A percentile compares a stretch with the other conserved stretches of the same genome.
Conservation (phyloP, 2,888 invertebrate species). For the Cistogaster globosa region DNA sequence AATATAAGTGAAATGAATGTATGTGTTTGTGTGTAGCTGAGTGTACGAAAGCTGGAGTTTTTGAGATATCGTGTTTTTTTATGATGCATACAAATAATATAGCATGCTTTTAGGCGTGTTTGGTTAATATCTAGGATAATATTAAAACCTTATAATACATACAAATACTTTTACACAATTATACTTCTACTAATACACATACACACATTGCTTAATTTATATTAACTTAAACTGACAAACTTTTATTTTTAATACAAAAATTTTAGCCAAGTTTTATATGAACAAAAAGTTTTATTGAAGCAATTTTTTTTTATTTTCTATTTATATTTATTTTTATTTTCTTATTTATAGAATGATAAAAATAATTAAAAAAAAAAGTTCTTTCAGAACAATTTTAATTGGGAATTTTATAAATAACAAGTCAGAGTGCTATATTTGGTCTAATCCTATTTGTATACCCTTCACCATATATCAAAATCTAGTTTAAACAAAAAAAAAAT, state of each 20-base stretch:
- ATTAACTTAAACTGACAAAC: neutral
- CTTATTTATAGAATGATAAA: conserved; percentile 10
- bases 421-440: too few species aligned
- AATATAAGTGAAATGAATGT: neutral
- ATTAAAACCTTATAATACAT: conserved; percentile 36
- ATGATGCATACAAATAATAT: conserved; percentile 60
- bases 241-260: neutral
- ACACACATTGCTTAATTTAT: conserved; percentile 1
- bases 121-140: conserved; percentile 68
- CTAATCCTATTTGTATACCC: too few species aligned
- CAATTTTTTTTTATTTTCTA: neutral
- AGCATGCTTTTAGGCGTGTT: conserved; percentile 66
- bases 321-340: conserved; percentile 4
- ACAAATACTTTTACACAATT: neutral
- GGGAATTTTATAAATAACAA: too few species aligned
- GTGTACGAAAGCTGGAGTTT: neutral
- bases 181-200: neutral
- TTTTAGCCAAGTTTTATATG: conserved; percentile 10
- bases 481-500: too few species aligned
- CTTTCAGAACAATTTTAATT: neutral
- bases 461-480: too few species aligned
- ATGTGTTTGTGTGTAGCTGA: too few species aligned
- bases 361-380: conserved; percentile 10
- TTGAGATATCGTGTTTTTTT: conserved; percentile 46
- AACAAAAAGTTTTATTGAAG: neutral